Conservation (phyloP, 2,113 vertebrate species). For the Rissa tridactyla region DNA sequence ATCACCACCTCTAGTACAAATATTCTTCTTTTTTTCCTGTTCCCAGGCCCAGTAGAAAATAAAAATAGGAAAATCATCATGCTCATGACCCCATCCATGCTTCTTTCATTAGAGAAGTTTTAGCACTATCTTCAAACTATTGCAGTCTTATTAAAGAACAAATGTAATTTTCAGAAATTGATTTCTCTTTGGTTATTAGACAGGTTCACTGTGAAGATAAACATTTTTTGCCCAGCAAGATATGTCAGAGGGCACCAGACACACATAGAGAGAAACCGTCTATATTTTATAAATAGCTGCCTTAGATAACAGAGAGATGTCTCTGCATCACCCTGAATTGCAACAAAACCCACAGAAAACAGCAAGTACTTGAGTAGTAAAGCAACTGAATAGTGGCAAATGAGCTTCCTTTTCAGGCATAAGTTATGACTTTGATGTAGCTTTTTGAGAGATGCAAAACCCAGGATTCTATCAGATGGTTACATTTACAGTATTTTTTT, state of each 20-base stretch:
- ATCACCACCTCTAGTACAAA: neutral
- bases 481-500: neutral
- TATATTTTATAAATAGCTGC: neutral
- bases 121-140: neutral
- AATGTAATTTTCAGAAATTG: neutral
- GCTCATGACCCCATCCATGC: neutral
- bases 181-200: neutral
- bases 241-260: neutral
- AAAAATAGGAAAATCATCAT: neutral
- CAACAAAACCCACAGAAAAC: neutral
- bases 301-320: neutral
- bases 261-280: neutral
- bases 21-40: neutral
- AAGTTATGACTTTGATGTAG: neutral
- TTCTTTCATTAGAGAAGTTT: neutral
- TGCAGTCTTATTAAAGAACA: neutral
- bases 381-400: conserved; percentile 21
- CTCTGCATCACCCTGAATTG: neutral
- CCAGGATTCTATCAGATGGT: neutral
- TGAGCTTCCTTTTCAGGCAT: neutral
- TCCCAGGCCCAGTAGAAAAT: neutral
- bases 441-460: neutral
- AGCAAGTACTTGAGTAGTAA: neutral
- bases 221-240: neutral
- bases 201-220: neutral